These are phyloP conservation scores for Drymodes brunneopygia DNA, from an alignment of 2,113 vertebrate species.

Conservation along the genomic window DNA sequence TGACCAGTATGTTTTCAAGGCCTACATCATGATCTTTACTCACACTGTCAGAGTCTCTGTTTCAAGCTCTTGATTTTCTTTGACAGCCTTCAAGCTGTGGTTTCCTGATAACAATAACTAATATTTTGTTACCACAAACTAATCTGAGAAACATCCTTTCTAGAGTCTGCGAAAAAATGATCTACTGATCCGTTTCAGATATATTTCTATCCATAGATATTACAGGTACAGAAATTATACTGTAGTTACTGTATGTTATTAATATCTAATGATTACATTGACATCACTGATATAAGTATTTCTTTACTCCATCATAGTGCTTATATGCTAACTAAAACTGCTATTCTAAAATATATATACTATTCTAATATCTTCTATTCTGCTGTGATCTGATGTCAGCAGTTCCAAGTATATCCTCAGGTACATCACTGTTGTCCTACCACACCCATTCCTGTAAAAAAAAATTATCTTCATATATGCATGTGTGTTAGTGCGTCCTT, in stretches of 20 bases:
- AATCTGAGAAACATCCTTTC: not conserved
- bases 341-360: not conserved
- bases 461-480: not conserved
- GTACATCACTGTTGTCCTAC: not conserved
- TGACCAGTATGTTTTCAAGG: not conserved
- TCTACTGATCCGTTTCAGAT: not conserved
- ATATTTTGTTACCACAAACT: not conserved
- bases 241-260: not conserved
- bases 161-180: not conserved
- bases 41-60: not conserved
- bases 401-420: not conserved
- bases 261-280: not conserved
- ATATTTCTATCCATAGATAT: not conserved
- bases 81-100: not conserved
- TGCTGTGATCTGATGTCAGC: not conserved
- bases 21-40: not conserved
- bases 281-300: not conserved
- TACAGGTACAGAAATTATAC: not conserved
- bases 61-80: not conserved
- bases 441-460: not conserved
- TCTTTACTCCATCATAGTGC: not conserved
- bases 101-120: not conserved
- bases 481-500: not conserved
- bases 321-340: not conserved
- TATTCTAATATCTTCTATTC: not conserved